Evolutionary conservation across 2,797 vertebrate genomes (phyloP).

Genomic region (Leuciscus waleckii): DNA sequence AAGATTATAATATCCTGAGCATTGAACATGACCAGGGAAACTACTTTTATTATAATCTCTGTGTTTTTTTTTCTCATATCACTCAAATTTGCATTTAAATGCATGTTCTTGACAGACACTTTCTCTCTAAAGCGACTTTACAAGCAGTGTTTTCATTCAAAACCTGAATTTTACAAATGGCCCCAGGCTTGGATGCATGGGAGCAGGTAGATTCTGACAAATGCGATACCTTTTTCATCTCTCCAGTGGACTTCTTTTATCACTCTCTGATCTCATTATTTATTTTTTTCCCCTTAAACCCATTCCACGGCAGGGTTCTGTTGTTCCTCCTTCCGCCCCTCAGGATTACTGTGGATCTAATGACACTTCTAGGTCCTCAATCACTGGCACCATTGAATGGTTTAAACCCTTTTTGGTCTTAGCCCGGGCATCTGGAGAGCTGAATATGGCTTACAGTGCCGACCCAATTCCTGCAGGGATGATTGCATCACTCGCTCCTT

Average conservation of each 20-base stretch:
- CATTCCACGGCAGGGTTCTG: slow-evolving; percentile 41
- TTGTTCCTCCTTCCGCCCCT: slow-evolving; percentile 48
- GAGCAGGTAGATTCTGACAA: slow-evolving; percentile 38
- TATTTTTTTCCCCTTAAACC: slow-evolving; percentile 26
- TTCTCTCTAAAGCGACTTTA: slow-evolving; percentile 11
- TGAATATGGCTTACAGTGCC: slow-evolving; percentile 72
- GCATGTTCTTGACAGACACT: neutral
- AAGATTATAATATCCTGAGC: neutral
- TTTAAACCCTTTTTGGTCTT: slow-evolving; percentile 74
- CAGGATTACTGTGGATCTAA: slow-evolving; percentile 62
- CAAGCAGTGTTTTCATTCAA: slow-evolving; percentile 30
- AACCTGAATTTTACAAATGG: slow-evolving; percentile 2
- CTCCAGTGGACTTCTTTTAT: slow-evolving; percentile 29
- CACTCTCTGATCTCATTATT: slow-evolving; percentile 48
- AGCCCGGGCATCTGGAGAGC: slow-evolving; percentile 75
- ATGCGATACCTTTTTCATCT: slow-evolving; percentile 42
- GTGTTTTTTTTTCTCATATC: neutral
- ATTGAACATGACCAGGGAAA: neutral
- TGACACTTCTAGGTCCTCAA: slow-evolving; percentile 67
- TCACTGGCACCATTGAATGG: slow-evolving; percentile 69
- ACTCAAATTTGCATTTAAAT: slow-evolving; percentile 1
- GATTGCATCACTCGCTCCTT: slow-evolving; percentile 77
- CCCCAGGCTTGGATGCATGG: slow-evolving; percentile 18
- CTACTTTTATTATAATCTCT: neutral
- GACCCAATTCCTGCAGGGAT: slow-evolving; percentile 76